phyloP scores from a whole-genome alignment of 2,113 vertebrate species.

The Passer montanus region DNA sequence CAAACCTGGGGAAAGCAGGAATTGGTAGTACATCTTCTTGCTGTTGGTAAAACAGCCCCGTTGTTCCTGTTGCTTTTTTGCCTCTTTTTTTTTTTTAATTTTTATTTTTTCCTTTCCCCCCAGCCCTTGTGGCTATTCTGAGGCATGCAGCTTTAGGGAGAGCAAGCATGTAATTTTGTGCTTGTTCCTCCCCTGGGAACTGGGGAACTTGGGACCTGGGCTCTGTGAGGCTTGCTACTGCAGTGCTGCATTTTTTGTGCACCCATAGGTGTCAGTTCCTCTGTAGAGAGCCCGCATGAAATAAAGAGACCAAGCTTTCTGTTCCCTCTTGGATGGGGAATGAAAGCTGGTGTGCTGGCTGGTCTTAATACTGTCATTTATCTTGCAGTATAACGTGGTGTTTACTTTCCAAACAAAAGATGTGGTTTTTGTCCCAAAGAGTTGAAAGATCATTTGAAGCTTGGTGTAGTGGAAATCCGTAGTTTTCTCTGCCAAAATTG shows the following conservation, averaged over 20 bases:
- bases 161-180: neutral
- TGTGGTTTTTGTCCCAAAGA: neutral
- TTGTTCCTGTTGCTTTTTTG: neutral
- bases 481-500: neutral
- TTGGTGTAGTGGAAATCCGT: neutral
- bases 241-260: neutral
- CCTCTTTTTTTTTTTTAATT: neutral
- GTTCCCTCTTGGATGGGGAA: neutral
- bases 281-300: neutral
- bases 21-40: neutral
- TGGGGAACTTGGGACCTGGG: neutral
- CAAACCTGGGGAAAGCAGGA: neutral
- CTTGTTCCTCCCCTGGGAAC: neutral
- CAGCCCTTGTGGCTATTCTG: neutral
- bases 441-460: neutral
- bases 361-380: neutral
- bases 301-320: neutral
- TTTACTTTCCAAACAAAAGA: constrained; percentile 12
- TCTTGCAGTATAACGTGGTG: neutral
- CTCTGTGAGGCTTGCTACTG: neutral
- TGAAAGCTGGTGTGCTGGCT: neutral
- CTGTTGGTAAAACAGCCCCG: neutral
- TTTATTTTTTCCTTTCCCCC: neutral
- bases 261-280: neutral
- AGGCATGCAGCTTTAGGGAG: neutral